Percentiles rank a stretch among this genome's conserved stretches.
These are phyloP conservation scores for Pantala flavescens DNA, from an alignment of 1,140 invertebrate genomes.

Conservation along the genomic window DNA sequence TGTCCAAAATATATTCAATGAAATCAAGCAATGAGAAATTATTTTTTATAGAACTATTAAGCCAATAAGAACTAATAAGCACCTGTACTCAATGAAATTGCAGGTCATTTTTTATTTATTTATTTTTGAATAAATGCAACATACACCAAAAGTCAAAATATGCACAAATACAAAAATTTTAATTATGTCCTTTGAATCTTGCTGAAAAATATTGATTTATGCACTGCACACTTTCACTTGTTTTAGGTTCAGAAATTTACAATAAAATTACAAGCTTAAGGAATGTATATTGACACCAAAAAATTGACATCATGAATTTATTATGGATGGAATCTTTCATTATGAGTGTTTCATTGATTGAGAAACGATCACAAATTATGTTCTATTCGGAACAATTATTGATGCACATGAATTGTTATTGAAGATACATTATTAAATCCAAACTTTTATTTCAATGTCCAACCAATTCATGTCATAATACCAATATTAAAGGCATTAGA, in stretches of 20 bases:
- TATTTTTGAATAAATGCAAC: constrained; percentile 4
- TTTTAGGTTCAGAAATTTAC: neutral
- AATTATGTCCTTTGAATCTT: neutral
- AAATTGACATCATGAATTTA: constrained; percentile 10
- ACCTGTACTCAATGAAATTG: no score
- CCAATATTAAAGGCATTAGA: no score
- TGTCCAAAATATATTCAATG: no score
- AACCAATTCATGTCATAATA: neutral
- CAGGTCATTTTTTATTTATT: neutral
- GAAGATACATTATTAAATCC: neutral
- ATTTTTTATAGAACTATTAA: no score
- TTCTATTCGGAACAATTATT: neutral
- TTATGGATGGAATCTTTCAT: constrained; percentile 2
- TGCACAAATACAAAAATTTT: neutral
- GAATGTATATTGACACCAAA: constrained; percentile 10
- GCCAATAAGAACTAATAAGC: no score
- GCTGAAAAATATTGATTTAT: constrained; percentile 4
- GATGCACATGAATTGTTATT: neutral
- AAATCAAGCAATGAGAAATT: no score
- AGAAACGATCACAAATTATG: neutral
- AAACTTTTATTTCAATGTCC: neutral
- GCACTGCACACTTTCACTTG: neutral
- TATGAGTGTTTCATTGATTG: neutral
- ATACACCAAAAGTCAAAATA: neutral
- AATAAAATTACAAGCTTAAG: neutral